Percentiles rank a stretch among this genome's conserved stretches.
phyloP scores from a whole-genome alignment of 1,140 invertebrate genomes.

The Ceratina australensis region DNA sequence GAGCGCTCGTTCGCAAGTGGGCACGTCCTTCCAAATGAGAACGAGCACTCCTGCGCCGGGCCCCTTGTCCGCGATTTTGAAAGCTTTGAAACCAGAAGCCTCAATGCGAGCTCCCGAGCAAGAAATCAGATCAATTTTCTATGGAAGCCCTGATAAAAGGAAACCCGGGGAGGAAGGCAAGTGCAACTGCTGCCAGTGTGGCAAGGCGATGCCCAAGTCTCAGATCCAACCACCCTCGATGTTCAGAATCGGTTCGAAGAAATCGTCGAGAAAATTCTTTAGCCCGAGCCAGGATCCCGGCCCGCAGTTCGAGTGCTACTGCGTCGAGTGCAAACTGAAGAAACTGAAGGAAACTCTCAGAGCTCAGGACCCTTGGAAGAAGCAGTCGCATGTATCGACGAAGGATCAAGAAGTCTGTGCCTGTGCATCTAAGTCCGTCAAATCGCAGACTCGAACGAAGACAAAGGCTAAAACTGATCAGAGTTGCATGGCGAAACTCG shows the following conservation, averaged over 20 bases:
- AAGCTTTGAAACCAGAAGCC: neutral
- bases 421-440: neutral
- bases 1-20: slow-evolving; percentile 23
- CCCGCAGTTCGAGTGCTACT: slow-evolving; percentile 2
- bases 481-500: slow-evolving; percentile 48
- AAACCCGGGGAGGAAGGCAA: neutral
- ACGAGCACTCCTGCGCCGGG: neutral
- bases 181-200: slow-evolving; percentile 54
- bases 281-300: neutral
- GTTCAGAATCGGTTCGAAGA: neutral
- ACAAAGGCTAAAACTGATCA: slow-evolving; percentile 39
- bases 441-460: neutral
- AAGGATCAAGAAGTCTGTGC: neutral
- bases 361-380: neutral
- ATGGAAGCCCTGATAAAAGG: neutral
- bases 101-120: slow-evolving; percentile 10
- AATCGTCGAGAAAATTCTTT: neutral
- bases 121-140: slow-evolving; percentile 45
- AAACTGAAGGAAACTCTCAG: neutral
- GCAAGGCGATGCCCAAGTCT: neutral
- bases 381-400: neutral
- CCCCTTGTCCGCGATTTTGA: neutral
- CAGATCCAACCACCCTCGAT: too few relatives aligned
- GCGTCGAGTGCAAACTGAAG: slow-evolving; percentile 29
- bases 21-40: slow-evolving; percentile 10